These are phyloP conservation scores for Metallyticus violacea DNA, from an alignment of 2,888 invertebrate genomes.

Conservation along the genomic window DNA sequence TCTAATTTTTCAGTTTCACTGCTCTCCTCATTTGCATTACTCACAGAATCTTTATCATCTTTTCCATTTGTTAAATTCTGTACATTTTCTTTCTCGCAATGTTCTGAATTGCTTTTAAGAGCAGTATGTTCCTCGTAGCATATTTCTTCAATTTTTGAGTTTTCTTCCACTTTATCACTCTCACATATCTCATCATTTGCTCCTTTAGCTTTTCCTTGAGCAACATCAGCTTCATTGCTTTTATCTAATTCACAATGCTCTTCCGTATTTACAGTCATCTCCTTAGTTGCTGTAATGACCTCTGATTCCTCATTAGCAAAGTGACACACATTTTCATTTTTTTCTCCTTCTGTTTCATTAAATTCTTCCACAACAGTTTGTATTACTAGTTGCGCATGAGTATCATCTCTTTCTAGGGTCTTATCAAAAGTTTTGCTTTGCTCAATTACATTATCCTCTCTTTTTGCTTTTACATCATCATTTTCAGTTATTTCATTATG, in stretches of 20 bases:
- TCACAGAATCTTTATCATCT: not conserved
- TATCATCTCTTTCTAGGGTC: not conserved
- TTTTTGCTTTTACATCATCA: not conserved
- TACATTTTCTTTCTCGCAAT: not conserved
- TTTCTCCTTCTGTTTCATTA: not conserved
- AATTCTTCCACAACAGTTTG: not conserved
- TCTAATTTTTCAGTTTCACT: not conserved
- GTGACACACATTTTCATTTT: not conserved
- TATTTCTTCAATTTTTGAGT: not conserved
- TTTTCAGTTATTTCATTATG: not conserved
- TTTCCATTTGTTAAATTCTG: not conserved
- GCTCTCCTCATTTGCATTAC: not conserved
- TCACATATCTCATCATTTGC: not conserved
- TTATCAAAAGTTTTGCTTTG: not conserved
- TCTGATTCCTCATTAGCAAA: not conserved
- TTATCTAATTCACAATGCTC: not conserved
- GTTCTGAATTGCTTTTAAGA: not conserved
- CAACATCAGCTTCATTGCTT: not conserved
- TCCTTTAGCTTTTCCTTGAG: not conserved
- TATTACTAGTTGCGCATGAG: not conserved
- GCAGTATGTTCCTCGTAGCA: not conserved
- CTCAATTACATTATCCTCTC: not conserved
- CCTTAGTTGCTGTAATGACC: not conserved
- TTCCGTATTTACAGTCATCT: too few species aligned
- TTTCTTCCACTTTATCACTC: not conserved